These are phyloP conservation scores for Aphelenchoides avenae DNA, from an alignment of 1,140 invertebrate species.

Conservation along the genomic window DNA sequence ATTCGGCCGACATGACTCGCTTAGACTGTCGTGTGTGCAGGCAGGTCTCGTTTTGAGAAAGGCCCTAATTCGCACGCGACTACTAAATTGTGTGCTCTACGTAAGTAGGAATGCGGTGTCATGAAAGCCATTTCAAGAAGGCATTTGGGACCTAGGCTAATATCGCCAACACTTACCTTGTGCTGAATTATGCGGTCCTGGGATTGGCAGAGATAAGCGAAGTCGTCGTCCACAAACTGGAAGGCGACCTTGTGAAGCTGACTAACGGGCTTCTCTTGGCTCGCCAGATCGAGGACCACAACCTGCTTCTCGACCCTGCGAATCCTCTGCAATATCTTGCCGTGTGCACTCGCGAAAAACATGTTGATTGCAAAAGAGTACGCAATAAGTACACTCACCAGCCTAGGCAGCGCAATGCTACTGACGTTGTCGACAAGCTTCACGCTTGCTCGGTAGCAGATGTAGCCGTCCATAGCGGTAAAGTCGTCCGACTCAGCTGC, in stretches of 20 bases:
- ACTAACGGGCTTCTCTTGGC: constrained; percentile 78
- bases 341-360: too few relatives aligned
- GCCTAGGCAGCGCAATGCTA: constrained; percentile 90
- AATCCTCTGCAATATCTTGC: constrained; percentile 79
- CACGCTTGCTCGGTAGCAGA: constrained; percentile 96
- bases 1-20: too few relatives aligned
- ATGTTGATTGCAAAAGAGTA: background rate
- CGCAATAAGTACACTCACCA: constrained; percentile 62
- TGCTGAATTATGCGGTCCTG: constrained; percentile 99
- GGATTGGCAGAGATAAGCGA: constrained; percentile 95
- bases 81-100: too few relatives aligned
- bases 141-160: too few relatives aligned
- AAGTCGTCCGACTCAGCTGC: constrained; percentile 82
- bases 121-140: too few relatives aligned
- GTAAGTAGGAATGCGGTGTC: too few relatives aligned
- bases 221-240: constrained; percentile 96
- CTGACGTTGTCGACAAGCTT: constrained; percentile 97
- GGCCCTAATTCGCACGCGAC: too few relatives aligned
- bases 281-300: constrained; percentile 77
- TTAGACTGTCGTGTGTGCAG: too few relatives aligned
- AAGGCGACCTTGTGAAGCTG: constrained; percentile 99
- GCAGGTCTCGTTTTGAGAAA: too few relatives aligned
- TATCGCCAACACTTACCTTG: too few relatives aligned
- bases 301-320: constrained; percentile 98
- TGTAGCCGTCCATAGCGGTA: constrained; percentile 96